Base-by-base conservation (phyloP, 2,113 vertebrate genomes). In the Syngnathus scovelli region DNA sequence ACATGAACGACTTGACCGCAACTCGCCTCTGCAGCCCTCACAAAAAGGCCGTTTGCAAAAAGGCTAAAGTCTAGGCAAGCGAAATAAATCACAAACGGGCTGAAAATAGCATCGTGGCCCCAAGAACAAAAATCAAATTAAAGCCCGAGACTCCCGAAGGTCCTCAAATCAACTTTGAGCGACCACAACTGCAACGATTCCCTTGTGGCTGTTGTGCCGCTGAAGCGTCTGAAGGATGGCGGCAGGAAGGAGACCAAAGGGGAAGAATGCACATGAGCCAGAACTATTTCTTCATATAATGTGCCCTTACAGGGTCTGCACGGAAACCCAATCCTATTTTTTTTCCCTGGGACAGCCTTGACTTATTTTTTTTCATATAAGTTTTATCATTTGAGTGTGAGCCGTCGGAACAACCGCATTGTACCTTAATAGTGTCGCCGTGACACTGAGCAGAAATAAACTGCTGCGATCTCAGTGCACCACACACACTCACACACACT, bases 141-240 rank as follows among this genome's bases (percentile, higher is more conserved):
- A 82, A 70, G 59, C 7, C 5, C 0, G 2, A 54, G 52, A 49
- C 44, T 80, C 70, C 75, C 75, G 59, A 49, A 77, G 69, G 71
- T 80, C 69, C 61, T 36, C 64, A 71, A 60, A 65, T 68, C 63
- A n/a, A 48, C 63, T 72, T 69, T 52, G 38, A 54, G 72, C 67
- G 66, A 75, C 74, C 71, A 82, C 66, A 72, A 81, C 82, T 44
- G 69, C 73, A 82, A 67, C 63, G 73, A 79, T 79, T 87, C 79
- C 77, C 79, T 61, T 1, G 70, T 66, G 75, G 80, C 41, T 10
- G 37, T 44, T 52, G 70, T 59, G 60, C 71, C 85, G 13, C 55
- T 46, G 65, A 68, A 78, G 78, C 58, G 2, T 72, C 72, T 72
- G 59, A 69, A 44, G 51, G 71, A 77, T 70, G 70, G 49, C 60